phyloP scores from a whole-genome alignment of 2,888 invertebrate genomes.

The Allolobophora icterica region DNA sequence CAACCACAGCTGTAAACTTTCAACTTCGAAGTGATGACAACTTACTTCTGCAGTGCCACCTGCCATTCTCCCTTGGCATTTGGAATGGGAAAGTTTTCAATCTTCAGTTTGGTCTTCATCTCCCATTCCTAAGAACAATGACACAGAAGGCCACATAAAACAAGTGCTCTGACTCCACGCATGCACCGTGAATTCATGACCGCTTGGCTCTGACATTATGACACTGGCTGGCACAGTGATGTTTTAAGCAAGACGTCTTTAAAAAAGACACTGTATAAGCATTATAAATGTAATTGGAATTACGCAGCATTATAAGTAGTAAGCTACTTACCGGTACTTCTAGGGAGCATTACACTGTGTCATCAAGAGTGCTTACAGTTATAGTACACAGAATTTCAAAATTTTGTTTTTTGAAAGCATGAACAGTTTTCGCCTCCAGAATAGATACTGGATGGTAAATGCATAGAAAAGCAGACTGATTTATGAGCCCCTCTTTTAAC shows the following conservation, averaged over 20 bases:
- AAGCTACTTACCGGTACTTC: too few relatives aligned
- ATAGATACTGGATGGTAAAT: not conserved
- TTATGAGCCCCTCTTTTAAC: too few relatives aligned
- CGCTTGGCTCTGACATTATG: too few relatives aligned
- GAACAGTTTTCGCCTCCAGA: not conserved
- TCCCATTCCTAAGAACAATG: conserved; percentile 73
- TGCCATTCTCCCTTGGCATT: conserved; percentile 90
- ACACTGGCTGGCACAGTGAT: too few relatives aligned
- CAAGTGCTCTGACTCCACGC: too few relatives aligned
- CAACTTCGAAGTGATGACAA: conserved; percentile 45
- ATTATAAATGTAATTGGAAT: too few relatives aligned
- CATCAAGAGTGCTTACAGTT: too few relatives aligned
- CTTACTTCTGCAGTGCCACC: conserved; percentile 85
- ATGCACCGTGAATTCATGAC: too few relatives aligned
- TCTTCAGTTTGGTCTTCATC: conserved; percentile 80
- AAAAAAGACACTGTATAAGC: too few relatives aligned
- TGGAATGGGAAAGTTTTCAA: conserved; percentile 85
- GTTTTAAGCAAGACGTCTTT: too few relatives aligned
- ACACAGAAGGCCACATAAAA: not conserved
- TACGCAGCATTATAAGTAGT: too few relatives aligned
- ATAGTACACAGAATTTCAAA: not conserved
- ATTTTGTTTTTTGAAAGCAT: not conserved
- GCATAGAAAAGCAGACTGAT: not conserved
- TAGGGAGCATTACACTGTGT: too few relatives aligned
- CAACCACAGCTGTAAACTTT: not conserved